Conservation (phyloP, 2,113 vertebrate species). For the Hippocampus mohnikei region DNA sequence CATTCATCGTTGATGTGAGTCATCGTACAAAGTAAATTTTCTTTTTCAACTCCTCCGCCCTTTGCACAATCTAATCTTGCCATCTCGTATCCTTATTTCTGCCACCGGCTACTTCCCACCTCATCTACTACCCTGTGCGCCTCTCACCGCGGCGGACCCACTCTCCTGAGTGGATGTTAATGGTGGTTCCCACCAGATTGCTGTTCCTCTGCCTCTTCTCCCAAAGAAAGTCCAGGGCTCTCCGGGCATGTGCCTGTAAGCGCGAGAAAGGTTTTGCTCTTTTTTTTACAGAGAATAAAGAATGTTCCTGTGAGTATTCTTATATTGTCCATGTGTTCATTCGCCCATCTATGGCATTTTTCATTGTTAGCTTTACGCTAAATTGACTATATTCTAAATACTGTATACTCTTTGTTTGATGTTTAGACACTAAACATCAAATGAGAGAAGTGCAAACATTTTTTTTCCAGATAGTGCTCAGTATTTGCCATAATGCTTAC, state of each 20-base stretch:
- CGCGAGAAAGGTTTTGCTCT: slow-evolving; percentile 4
- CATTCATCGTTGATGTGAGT: slow-evolving; percentile 9
- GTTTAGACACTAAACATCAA: too few species aligned
- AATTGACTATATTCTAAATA: too few species aligned
- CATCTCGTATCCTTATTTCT: neutral
- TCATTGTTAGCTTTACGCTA: too few species aligned
- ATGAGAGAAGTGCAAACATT: too few species aligned
- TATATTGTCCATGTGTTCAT: too few species aligned
- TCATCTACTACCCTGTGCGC: neutral
- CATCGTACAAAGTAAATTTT: neutral
- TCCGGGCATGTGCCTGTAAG: slow-evolving; percentile 85
- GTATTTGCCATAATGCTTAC: too few species aligned
- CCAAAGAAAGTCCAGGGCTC: slow-evolving; percentile 97
- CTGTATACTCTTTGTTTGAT: too few species aligned
- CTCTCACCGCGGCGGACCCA: slow-evolving; percentile 80
- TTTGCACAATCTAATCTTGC: neutral
- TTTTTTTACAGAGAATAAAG: too few species aligned
- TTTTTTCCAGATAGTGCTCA: too few species aligned
- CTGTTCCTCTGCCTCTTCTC: slow-evolving; percentile 97
- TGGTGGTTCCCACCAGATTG: slow-evolving; percentile 95
- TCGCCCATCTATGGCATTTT: too few species aligned
- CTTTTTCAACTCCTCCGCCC: neutral
- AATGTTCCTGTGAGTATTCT: too few species aligned
- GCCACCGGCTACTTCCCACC: neutral
- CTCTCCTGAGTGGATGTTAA: slow-evolving; percentile 98